Evolutionary conservation across 2,888 invertebrate species (phyloP), one percentile per base, ranked within the genome.

Genomic region (Lepas anatifera): DNA sequence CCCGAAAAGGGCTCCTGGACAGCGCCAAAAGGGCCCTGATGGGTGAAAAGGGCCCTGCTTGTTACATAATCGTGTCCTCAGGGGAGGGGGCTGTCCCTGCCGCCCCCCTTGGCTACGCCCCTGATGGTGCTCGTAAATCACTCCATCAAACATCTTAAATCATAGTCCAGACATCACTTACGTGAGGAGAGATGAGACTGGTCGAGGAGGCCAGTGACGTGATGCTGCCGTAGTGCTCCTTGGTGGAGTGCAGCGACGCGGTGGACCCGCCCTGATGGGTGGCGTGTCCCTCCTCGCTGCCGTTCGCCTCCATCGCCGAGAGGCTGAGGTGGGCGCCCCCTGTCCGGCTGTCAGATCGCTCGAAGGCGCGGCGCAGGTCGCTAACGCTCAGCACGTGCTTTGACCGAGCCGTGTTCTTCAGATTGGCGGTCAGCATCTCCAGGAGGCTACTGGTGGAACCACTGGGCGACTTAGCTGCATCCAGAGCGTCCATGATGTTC

Each of bases 361-460:
- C 86, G 74, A 86, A 83, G 63, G 84, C 85, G 74, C 83, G 84
- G 71, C 84, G 81, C 75, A 86, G 83, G 75, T 85, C 85, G 70
- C 83, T 85, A 1, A 86, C 85, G 71, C 82, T 82, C 66, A 79
- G 79, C 71, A 81, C 81, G 18, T 68, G 71, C 4, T 52, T 64
- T 32, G 48, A 67, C 68, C 27, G 27, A 16, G 27, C 58, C 46
- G 43, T 52, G 41, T 43, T 67, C 32, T 66, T 72, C 70, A 37
- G 37, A n/a, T 63, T 63, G 63, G 63, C 32, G 16, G 63, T 63
- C 4, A 63, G 63, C 58, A 58, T 29, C 29, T 58, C 58, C 32
- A 58, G 58, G 32, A 58, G 29, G 58, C 58, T 58, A 16, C 63
- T 63, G 37, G 32, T 63, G 35, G 63, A 63, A n/a, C 37, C 63